Evolutionary conservation across 2,888 invertebrate species (phyloP), one percentile per base, ranked within the genome.

Genomic region (Hanleya hanleyi): DNA sequence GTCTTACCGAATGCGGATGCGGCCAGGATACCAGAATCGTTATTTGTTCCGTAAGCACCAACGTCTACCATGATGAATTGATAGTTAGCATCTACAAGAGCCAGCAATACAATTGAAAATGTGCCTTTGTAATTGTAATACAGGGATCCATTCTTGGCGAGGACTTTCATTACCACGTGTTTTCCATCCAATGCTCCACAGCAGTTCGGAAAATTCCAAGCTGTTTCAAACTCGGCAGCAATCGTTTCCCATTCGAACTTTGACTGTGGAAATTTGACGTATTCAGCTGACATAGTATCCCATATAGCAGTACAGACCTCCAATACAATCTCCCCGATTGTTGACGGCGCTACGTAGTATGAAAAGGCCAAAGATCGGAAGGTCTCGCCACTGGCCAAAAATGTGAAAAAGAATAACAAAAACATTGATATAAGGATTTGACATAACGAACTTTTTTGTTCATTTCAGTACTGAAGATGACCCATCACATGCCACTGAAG

Each of bases 31-130:
- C 85, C 86, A 51, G 85, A 83, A 77, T 90, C 88, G 35, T 81
- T 85, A 66, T 85, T 82, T 68, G 83, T 68, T n/a, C 88, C 86
- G 76, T 87, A 84, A 49, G 78, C 78, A 15, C 88, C 88, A 64
- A 86, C 77, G 77, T 88, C 84, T 6, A 89, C 85, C 75, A 79
- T 86, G 18, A 83, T 75, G 79, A 83, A 84, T n/a, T 84, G 84
- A 76, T 89, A 91, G 71, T 90, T 78, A 33, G 88, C 88, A 80
- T 90, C 89, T 5, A 86, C 89, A 15, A 49, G 22, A 15, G 61
- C 70, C 29, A 57, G n/a, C 22, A 70, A 66, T 73, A 87, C 87
- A 7, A 84, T 68, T 22, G 81, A 71, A 73, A 81, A 79, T n/a
- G 72, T 35, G 9, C 57, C 71, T 57, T 68, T 49, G 70, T 71